A percentile compares a stretch with the other conserved stretches of the same genome.
These are phyloP conservation scores for Holothuria scabra DNA, from an alignment of 53 echinoderm and acorn worm genomes.

Conservation along the genomic window DNA sequence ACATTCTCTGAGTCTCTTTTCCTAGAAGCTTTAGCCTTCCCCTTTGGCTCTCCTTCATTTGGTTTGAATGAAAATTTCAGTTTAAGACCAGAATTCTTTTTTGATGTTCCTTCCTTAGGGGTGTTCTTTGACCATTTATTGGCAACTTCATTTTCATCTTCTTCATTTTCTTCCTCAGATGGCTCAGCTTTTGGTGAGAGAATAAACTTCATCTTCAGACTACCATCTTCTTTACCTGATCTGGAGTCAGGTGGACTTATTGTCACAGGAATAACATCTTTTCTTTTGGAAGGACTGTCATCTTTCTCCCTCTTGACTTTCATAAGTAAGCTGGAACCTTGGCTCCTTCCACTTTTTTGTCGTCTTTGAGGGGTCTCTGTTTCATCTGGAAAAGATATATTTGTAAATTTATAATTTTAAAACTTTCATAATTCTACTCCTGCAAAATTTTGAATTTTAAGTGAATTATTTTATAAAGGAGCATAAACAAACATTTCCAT, in stretches of 20 bases:
- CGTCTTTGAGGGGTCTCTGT: neutral
- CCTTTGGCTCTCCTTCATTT: constrained; percentile 1
- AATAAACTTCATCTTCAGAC: constrained; percentile 64
- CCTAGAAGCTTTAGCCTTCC: neutral
- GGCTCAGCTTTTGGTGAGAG: constrained; percentile 64
- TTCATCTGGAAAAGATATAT: no score
- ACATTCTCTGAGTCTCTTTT: neutral
- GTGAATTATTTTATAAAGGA: no score
- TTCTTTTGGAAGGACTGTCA: constrained; percentile 39
- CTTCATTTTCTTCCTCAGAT: constrained; percentile 48
- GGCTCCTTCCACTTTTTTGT: constrained; percentile 13
- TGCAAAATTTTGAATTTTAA: no score
- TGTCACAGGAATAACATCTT: constrained; percentile 18
- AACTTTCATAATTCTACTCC: no score
- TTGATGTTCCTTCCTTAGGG: neutral
- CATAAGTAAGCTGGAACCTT: constrained; percentile 37
- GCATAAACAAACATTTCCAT: no score
- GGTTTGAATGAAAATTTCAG: constrained; percentile 23
- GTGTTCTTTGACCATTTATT: constrained; percentile 32
- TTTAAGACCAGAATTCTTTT: constrained; percentile 26
- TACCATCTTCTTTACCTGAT: constrained; percentile 45
- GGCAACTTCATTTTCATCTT: constrained; percentile 45
- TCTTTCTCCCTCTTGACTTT: constrained; percentile 57
- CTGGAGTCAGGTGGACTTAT: constrained; percentile 31
- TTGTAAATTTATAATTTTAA: no score